Conservation (phyloP, 2,888 invertebrate genomes). For the Deilephila elpenor region DNA sequence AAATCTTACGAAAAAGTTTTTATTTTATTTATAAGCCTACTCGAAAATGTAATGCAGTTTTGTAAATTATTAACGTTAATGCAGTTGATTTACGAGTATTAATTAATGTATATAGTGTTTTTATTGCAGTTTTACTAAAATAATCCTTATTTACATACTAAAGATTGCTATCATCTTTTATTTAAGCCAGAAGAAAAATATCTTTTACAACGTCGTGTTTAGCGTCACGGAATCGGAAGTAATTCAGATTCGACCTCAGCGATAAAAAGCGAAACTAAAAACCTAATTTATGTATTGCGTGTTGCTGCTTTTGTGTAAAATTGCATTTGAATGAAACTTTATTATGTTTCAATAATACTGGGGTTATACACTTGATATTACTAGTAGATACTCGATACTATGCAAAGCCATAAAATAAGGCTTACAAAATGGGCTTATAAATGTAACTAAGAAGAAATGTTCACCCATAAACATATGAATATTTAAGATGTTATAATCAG, state of each 20-base stretch:
- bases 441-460: too few relatives aligned
- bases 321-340: neutral
- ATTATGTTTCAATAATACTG: neutral
- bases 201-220: neutral
- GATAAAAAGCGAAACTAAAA: neutral
- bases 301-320: neutral
- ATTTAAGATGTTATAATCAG: too few relatives aligned
- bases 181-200: neutral
- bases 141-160: too few relatives aligned
- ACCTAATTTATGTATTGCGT: neutral
- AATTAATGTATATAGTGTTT: too few relatives aligned
- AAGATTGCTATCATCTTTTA: too few relatives aligned
- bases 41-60: too few relatives aligned
- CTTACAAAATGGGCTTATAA: neutral
- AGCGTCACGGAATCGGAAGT: slow-evolving; percentile 2
- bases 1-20: neutral
- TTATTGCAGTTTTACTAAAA: too few relatives aligned
- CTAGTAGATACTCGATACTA: too few relatives aligned
- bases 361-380: neutral
- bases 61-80: too few relatives aligned
- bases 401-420: too few relatives aligned
- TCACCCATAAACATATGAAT: too few relatives aligned
- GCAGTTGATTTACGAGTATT: too few relatives aligned
- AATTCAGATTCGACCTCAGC: neutral
- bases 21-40: neutral